A percentile compares a stretch with the other conserved stretches of the same genome.
These are phyloP conservation scores for Acridotheres tristis DNA, from an alignment of 2,797 vertebrate species.

Conservation along the genomic window DNA sequence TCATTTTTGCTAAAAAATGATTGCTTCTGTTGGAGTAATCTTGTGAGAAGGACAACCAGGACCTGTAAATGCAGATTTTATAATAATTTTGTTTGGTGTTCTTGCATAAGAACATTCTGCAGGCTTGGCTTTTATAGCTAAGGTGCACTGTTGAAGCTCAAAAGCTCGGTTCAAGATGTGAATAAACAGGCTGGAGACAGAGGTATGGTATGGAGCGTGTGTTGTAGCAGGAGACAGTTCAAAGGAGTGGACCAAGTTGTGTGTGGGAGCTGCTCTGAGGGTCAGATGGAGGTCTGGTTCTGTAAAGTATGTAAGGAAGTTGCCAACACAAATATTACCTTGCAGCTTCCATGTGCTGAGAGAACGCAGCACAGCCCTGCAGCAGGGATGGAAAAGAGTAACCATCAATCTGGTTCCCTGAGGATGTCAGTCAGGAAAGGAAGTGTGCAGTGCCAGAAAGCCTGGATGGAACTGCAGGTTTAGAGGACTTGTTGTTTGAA, in stretches of 20 bases:
- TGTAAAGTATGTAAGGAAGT: constrained; percentile 56
- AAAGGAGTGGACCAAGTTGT: background rate
- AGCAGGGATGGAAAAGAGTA: constrained; percentile 37
- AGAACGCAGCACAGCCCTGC: constrained; percentile 33
- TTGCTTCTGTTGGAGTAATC: background rate
- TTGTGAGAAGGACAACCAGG: background rate
- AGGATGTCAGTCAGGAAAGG: constrained; percentile 55
- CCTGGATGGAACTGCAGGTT: constrained; percentile 18
- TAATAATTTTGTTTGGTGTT: background rate
- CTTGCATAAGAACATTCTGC: background rate
- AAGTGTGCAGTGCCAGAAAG: constrained; percentile 11
- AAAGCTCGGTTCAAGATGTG: background rate
- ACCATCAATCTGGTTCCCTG: constrained; percentile 49
- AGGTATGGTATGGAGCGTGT: background rate
- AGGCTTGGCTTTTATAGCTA: background rate
- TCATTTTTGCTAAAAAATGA: background rate
- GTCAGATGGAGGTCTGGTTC: constrained; percentile 63
- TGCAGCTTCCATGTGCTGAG: constrained; percentile 37
- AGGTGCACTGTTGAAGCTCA: background rate
- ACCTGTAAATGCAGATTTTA: background rate
- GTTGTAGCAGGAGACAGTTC: constrained; percentile 1
- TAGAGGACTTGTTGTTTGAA: background rate
- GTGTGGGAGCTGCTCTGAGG: constrained; percentile 45
- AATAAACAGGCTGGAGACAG: background rate
- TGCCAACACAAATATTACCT: constrained; percentile 73